These are phyloP conservation scores for Drosophila ogumai DNA, from an alignment of 1,140 invertebrate species.

Conservation along the genomic window DNA sequence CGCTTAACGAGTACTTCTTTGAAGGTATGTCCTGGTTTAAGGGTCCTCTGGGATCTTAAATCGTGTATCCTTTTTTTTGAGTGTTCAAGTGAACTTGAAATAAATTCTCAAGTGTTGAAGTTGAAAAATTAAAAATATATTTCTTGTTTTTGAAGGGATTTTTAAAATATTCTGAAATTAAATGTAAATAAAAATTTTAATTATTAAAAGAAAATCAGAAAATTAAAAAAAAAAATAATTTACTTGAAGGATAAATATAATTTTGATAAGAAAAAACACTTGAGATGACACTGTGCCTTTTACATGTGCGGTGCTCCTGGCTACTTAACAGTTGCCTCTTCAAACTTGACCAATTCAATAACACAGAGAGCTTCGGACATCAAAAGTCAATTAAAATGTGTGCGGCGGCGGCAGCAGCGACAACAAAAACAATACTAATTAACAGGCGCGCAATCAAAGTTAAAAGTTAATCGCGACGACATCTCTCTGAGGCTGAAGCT, in stretches of 20 bases:
- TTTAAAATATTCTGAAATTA: too few relatives aligned
- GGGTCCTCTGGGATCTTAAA: neutral
- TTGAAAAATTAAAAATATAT: neutral
- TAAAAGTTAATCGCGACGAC: constrained; percentile 30
- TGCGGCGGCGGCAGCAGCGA: neutral
- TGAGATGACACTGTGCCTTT: neutral
- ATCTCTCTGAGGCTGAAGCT: constrained; percentile 18
- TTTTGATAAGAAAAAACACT: neutral
- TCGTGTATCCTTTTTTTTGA: constrained; percentile 1
- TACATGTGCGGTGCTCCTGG: neutral
- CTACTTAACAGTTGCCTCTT: constrained; percentile 11
- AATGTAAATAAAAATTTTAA: too few relatives aligned
- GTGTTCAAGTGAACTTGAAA: constrained; percentile 7
- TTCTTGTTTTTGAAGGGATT: too few relatives aligned
- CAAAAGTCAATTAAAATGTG: constrained; percentile 54
- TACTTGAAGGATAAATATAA: too few relatives aligned
- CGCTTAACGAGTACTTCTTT: constrained; percentile 2
- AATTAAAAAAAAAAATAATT: too few relatives aligned
- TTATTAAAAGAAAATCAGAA: too few relatives aligned
- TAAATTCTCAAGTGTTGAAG: neutral
- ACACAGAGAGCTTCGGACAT: constrained; percentile 23
- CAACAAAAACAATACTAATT: constrained; percentile 36
- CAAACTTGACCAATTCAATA: constrained; percentile 50
- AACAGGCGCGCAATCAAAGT: constrained; percentile 38
- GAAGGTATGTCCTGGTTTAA: constrained; percentile 41